Conservation (phyloP, 2,113 vertebrate species). For the Corythornis madagascariensis region DNA sequence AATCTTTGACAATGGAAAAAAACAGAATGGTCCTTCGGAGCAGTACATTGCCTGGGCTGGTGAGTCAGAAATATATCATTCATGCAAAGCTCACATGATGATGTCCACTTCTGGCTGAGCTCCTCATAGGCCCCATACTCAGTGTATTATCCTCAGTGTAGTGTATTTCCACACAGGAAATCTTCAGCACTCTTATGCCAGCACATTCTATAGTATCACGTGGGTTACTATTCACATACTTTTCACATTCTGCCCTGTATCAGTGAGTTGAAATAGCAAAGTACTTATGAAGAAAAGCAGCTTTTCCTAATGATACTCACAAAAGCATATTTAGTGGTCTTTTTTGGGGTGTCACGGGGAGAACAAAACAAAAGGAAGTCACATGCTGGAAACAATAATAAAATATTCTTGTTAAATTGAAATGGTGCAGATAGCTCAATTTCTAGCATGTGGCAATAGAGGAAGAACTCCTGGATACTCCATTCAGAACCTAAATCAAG, state of each 20-base stretch:
- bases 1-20: neutral
- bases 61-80: neutral
- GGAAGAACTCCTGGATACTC: constrained; percentile 63
- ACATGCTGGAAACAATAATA: constrained; percentile 42
- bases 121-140: neutral
- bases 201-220: neutral
- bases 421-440: neutral
- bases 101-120: neutral
- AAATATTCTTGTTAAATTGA: constrained; percentile 58
- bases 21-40: neutral
- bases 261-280: neutral
- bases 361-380: constrained; percentile 18
- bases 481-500: constrained; percentile 73
- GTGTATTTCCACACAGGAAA: neutral
- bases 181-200: neutral
- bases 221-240: neutral
- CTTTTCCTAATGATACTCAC: neutral
- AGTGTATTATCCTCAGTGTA: neutral
- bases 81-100: neutral
- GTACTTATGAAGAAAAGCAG: neutral
- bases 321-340: neutral
- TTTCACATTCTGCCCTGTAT: neutral
- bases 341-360: neutral
- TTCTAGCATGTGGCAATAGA: constrained; percentile 22
- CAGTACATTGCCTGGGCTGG: neutral